Percentiles rank a stretch among this genome's conserved stretches.
Evolutionary conservation across 2,113 vertebrate species (phyloP).

Genomic region (Fulica atra): DNA sequence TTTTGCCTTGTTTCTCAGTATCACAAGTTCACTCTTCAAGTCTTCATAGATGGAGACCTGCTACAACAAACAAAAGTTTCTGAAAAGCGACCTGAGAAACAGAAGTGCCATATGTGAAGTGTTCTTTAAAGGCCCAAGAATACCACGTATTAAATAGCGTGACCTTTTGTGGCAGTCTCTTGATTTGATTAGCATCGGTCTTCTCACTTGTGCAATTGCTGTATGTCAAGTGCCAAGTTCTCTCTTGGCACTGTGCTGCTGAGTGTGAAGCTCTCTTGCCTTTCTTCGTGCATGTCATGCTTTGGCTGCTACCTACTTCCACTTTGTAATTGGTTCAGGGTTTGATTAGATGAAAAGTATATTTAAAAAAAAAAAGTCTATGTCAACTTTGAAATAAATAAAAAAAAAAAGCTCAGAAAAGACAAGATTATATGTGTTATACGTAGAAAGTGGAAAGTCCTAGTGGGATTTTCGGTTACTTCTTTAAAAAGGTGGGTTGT

Average conservation of each 20-base stretch:
- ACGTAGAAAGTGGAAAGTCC: background rate
- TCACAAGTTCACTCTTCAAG: background rate
- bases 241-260: background rate
- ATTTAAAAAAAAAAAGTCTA: background rate
- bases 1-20: background rate
- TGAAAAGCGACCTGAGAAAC: background rate
- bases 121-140: constrained; percentile 14
- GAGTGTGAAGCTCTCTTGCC: background rate
- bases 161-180: constrained; percentile 20
- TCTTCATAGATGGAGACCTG: background rate
- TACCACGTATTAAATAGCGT: background rate
- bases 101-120: background rate
- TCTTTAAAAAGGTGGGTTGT: background rate
- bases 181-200: background rate
- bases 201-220: background rate
- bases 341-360: background rate
- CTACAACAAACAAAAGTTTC: background rate
- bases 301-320: accelerated
- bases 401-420: background rate
- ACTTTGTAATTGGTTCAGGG: background rate
- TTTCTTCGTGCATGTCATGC: accelerated
- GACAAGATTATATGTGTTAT: background rate
- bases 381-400: background rate
- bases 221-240: constrained; percentile 25
- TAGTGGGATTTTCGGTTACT: background rate